Conservation (phyloP, 2,888 invertebrate species). For the Meiosimyza platycephala region DNA sequence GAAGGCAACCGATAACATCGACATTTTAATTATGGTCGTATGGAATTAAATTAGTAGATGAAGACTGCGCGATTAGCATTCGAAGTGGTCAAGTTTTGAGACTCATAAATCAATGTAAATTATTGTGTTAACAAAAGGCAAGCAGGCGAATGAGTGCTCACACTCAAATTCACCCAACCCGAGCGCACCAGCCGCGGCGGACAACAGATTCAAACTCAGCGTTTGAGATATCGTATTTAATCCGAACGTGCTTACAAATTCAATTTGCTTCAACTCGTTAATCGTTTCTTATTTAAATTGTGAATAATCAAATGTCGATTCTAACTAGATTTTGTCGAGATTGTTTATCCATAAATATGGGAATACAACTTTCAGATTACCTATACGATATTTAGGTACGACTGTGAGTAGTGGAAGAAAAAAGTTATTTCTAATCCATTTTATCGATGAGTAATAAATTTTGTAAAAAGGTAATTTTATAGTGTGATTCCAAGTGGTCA, state of each 20-base stretch:
- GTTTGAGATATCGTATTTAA: conserved; percentile 27
- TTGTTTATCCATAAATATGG: background rate
- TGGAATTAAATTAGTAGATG: conserved; percentile 37
- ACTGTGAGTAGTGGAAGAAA: background rate
- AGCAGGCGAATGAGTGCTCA: conserved; percentile 32
- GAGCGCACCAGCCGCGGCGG: conserved; percentile 11
- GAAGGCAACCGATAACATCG: conserved; percentile 60
- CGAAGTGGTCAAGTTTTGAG: conserved; percentile 38
- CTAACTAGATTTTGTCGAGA: conserved; percentile 24
- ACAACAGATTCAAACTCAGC: background rate
- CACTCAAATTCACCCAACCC: conserved; percentile 12
- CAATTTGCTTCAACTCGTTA: conserved; percentile 38
- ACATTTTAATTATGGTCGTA: conserved; percentile 62
- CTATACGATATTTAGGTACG: conserved; percentile 4
- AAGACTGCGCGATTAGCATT: conserved; percentile 45
- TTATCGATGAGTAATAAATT: conserved; percentile 31
- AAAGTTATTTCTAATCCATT: conserved; percentile 1
- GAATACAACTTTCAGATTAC: background rate
- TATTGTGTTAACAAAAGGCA: conserved; percentile 64
- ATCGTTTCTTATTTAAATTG: conserved; percentile 33
- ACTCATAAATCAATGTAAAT: conserved; percentile 63
- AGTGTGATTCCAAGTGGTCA: conserved; percentile 22
- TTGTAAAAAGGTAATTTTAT: conserved; percentile 29
- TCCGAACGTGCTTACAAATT: conserved; percentile 39
- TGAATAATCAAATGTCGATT: conserved; percentile 28